Evolutionary conservation across 2,797 vertebrate genomes (phyloP), one percentile per base, ranked within the genome.

Genomic region (Spatula versicolor): DNA sequence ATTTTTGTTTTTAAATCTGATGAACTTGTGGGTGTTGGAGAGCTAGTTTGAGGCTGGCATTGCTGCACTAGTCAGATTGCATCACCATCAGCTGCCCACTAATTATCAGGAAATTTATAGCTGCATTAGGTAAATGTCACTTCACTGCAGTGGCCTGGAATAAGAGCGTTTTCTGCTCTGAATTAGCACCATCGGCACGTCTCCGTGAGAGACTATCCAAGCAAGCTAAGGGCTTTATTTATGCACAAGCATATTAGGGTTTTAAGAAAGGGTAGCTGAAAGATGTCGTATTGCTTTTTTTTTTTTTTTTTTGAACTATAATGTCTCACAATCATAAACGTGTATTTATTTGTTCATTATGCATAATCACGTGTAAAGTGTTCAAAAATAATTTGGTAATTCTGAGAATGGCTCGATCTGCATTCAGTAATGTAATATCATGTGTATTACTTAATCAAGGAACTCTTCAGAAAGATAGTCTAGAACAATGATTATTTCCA

Each of bases 101-200:
- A 99, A 99, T 99, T 98, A 99, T 98, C 97, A 97, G 96, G 96
- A 98, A 98, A 98, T 98, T 98, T 98, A 97, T 98, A 98, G 98
- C 98, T 98, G 98, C 97, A 98, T 99, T 99, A 99, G 98, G 98
- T 98, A 99, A 99, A 99, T 99, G 98, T 99, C 98, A 99, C 98
- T 98, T 98, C 98, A 98, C 98, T 93, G 97, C 96, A 98, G 96
- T 98, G 96, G 97, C 98, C 97, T 98, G 97, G 97, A 98, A 98
- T 98, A 97, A 97, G 97, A 96, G 97, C 3, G 96, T 96, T 97
- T 96, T 96, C 93, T 97, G 97, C 96, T 98, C 96, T 97, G 96
- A 97, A 96, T 98, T 97, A 97, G 94, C 95, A 95, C 96, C 93
- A 93, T 96, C 58, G 96, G 97, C 97, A 97, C 92, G 95, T 97